Base-by-base conservation (phyloP, 1,140 invertebrate genomes). In the Papilio polyxenes region DNA sequence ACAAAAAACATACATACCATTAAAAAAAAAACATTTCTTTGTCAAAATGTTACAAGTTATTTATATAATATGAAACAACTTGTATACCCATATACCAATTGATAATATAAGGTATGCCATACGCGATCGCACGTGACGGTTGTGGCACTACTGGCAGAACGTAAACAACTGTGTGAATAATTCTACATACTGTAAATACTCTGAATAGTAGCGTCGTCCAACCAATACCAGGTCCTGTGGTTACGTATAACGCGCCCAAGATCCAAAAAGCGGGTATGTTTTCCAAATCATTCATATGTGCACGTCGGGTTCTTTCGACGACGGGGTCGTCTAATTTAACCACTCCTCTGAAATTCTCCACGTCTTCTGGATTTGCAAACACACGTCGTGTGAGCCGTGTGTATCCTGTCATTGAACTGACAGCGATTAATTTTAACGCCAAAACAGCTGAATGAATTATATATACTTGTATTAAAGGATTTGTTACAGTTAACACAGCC, bases 231-330 rank as follows among this genome's bases (percentile, higher is more conserved):
- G 97, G 97, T 44, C 93, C 93, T 0, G 96, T 97, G 0, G 95
- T 90, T 31, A 96, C 89, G 86, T 97, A 97, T 15, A 97, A 85
- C 2, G 96, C 95, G 9, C 95, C 96, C 23, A 96, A 90, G 7
- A 97, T 87, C 85, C 96, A 95, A 87, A 97, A 97, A 3, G 96
- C 92, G 0, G 96, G 94, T 80, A 97, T 97, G 87, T 97, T 97
- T 92, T 97, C 97, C 85, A 97, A 87, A 87, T 97, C 97, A 88
- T 97, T 97, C 75, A 96, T 89, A 89, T 97, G 97, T 56, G 96
- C 96, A 82, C 97, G 90, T 31, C 94, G 87, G 15, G 95, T 88
- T 77, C 95, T 91, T 87, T 96, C 95, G 31, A 96, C 92, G 51
- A 94, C 94, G 0, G 90, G 90, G 82, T 96, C 95, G 82, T 95